Evolutionary conservation across 2,113 vertebrate species (phyloP), one percentile per base, ranked within the genome.

Genomic region (Morone saxatilis): DNA sequence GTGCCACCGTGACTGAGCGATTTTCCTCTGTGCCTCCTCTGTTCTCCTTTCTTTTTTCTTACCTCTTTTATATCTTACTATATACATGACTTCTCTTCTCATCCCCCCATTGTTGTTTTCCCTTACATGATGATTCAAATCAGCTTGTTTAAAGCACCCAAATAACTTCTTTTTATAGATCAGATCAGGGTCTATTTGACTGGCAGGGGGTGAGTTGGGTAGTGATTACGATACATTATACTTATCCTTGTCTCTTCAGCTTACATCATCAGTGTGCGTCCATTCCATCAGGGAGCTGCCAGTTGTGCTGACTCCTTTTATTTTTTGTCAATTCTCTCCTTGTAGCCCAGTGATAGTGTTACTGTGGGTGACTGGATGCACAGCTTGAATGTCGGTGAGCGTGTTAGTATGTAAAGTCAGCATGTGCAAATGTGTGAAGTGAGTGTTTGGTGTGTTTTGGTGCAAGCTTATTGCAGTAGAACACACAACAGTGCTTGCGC

Each of bases 1-100:
- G 36, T 86, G 73, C 73, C 75, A 85, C 88, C 40, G 16, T 87
- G 92, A 91, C 88, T 31, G 91, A 89, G 92, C 80, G 47, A 66
- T 91, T 91, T 93, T 83, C 54, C 77, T 74, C 59, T 70, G 22
- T 67, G 53, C 79, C 71, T 76, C 78, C 25, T 86, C 22, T 89
- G 6, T 56, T 75, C 60, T 65, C 78, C 43, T 76, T 54, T 31
- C 25, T 68, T 75, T 70, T 56, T 56, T 69, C 53, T 38, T 22
- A 65, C 57, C 67, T 67, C 36, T 81, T 80, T 73, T 62, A 60
- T 56, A 45, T 69, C 7, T 20, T n/a, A 20, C 38, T 62, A n/a
- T 78, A 83, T 68, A 66, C 83, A 71, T 4, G 8, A 63, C 43
- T 19, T 65, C 51, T 68, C 7, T 45, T 53, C 22, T 62, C 38